Evolutionary conservation across 2,888 invertebrate genomes (phyloP).

Genomic region (Sycophila texana): DNA sequence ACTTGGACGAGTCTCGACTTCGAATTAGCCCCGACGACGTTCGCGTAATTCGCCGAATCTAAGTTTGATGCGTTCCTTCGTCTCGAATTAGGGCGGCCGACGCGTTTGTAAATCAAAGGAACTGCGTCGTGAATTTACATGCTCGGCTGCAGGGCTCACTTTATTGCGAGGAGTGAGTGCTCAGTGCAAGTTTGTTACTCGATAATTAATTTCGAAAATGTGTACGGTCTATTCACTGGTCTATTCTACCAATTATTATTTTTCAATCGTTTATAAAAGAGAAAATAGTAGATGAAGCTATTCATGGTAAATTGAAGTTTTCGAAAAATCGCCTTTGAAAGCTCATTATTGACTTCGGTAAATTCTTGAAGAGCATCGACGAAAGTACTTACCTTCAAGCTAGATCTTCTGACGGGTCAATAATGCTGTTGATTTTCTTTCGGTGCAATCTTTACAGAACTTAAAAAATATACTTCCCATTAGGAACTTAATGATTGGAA

Average conservation of each 20-base stretch:
- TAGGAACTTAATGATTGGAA: constrained; percentile 32
- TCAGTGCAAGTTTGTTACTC: too few species aligned
- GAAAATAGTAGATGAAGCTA: too few species aligned
- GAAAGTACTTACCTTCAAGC: constrained; percentile 32
- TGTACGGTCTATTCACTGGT: too few species aligned
- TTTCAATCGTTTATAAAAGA: neutral
- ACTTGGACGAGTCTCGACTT: neutral
- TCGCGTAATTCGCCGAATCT: constrained; percentile 8
- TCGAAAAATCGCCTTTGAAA: neutral
- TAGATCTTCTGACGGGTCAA: constrained; percentile 27
- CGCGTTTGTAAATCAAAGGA: too few species aligned
- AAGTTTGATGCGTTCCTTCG: constrained; percentile 13
- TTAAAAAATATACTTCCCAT: constrained; percentile 30
- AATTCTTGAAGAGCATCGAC: constrained; percentile 30
- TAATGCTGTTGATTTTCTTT: constrained; percentile 35
- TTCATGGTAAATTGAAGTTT: neutral
- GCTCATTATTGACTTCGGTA: neutral
- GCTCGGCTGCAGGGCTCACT: too few species aligned
- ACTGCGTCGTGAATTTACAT: too few species aligned
- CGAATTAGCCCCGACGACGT: neutral
- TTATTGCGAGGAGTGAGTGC: too few species aligned
- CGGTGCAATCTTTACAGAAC: constrained; percentile 20
- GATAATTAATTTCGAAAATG: too few species aligned
- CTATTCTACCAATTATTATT: neutral
- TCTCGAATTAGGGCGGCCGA: too few species aligned